phyloP scores from a whole-genome alignment of 2,888 invertebrate species.

The Coenonympha glycerion region DNA sequence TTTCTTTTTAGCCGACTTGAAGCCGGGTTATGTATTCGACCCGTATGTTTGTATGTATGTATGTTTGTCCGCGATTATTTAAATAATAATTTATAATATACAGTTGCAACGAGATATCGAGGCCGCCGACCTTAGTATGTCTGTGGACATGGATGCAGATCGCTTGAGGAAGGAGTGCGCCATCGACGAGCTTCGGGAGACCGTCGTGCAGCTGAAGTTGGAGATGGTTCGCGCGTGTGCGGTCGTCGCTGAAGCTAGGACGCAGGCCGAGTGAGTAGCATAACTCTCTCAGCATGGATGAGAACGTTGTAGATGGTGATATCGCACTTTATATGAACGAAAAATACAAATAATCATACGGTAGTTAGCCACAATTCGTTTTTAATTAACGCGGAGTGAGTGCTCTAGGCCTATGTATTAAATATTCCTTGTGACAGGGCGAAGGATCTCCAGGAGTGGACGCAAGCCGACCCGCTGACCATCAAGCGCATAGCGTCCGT shows the following conservation, averaged over 20 bases:
- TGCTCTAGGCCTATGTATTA: too few species aligned
- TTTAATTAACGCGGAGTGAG: too few species aligned
- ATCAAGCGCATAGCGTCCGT: conserved; percentile 81
- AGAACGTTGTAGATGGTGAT: too few species aligned
- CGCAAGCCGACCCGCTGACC: conserved; percentile 79
- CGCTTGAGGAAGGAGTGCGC: conserved; percentile 55
- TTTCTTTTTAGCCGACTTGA: too few species aligned
- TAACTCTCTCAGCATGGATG: too few species aligned
- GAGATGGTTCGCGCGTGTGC: conserved; percentile 65
- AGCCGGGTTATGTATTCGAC: too few species aligned
- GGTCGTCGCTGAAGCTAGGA: conserved; percentile 61
- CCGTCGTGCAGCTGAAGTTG: conserved; percentile 57
- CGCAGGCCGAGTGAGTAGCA: conserved; percentile 63
- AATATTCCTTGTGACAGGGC: conserved; percentile 44
- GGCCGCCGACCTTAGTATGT: conserved; percentile 42
- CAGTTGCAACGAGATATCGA: conserved; percentile 59
- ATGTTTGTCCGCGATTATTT: neutral
- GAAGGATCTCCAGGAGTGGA: conserved; percentile 58
- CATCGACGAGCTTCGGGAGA: conserved; percentile 55
- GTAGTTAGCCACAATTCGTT: too few species aligned
- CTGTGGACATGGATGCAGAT: conserved; percentile 44
- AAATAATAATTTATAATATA: conserved; percentile 5
- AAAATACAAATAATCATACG: too few species aligned
- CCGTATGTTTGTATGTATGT: too few species aligned
- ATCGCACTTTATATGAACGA: too few species aligned